phyloP scores from a whole-genome alignment of 2,113 vertebrate genomes.

The Nanorana parkeri region DNA sequence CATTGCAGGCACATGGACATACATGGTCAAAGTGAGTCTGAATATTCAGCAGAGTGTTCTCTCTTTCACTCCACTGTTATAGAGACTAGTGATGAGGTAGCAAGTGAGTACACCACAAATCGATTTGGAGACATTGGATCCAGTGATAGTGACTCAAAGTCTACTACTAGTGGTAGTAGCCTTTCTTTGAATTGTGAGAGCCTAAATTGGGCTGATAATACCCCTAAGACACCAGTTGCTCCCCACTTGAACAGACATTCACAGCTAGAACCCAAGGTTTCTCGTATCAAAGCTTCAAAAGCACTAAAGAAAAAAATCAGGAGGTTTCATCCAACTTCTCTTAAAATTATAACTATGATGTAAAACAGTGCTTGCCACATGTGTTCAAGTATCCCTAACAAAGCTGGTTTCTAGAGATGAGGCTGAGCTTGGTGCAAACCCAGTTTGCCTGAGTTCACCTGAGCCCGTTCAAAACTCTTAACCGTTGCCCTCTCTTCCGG shows the following conservation, averaged over 20 bases:
- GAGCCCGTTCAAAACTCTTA: too few relatives aligned
- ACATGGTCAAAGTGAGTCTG: constrained; percentile 75
- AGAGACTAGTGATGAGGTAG: constrained; percentile 84
- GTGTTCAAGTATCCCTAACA: too few relatives aligned
- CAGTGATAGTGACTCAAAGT: constrained; percentile 75
- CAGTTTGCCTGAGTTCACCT: too few relatives aligned
- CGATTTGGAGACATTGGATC: constrained; percentile 88
- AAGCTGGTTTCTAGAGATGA: too few relatives aligned
- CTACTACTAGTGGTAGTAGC: constrained; percentile 72
- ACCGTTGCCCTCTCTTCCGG: too few relatives aligned
- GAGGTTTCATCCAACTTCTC: constrained; percentile 86
- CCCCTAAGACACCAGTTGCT: neutral
- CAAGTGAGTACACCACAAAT: constrained; percentile 85
- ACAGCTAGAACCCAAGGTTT: constrained; percentile 78
- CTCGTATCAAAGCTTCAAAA: constrained; percentile 91
- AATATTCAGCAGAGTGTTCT: constrained; percentile 83
- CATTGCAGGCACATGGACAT: constrained; percentile 63
- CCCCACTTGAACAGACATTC: constrained; percentile 69
- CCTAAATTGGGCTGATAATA: constrained; percentile 73
- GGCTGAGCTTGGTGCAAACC: too few relatives aligned
- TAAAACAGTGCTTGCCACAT: constrained; percentile 57
- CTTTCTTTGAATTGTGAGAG: constrained; percentile 71
- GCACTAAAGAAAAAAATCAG: constrained; percentile 94
- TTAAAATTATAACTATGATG: constrained; percentile 96
- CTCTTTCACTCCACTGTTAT: constrained; percentile 84